Evolutionary conservation across 2,797 vertebrate species (phyloP).

Genomic region (Heliangelus exortis): DNA sequence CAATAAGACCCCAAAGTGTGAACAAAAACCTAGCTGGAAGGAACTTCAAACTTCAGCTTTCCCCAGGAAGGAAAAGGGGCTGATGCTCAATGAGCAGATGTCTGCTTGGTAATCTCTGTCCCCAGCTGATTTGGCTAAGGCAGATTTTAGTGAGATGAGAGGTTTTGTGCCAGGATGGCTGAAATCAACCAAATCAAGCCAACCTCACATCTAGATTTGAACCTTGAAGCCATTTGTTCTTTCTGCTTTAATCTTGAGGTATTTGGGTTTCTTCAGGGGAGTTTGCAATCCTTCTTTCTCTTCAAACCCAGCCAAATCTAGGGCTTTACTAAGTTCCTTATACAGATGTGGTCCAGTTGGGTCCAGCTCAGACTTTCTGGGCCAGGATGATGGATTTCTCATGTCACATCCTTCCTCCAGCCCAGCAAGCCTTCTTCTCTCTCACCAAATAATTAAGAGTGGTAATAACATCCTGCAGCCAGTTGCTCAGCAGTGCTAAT

Average conservation of each 20-base stretch:
- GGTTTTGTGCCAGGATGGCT: not conserved
- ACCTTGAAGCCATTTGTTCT: not conserved
- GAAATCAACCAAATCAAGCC: not conserved
- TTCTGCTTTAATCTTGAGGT: not conserved
- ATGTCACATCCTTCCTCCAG: accelerated
- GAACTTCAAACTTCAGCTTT: not conserved
- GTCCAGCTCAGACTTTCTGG: not conserved
- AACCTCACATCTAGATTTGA: not conserved
- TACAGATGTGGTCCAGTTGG: not conserved
- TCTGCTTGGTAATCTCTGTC: not conserved
- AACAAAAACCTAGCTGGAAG: not conserved
- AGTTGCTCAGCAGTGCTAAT: not conserved
- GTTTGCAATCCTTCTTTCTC: not conserved
- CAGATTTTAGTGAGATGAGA: not conserved
- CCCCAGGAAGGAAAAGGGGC: not conserved
- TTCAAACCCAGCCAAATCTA: not conserved
- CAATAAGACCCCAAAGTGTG: not conserved
- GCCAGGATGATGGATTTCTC: not conserved
- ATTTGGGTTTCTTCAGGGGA: not conserved
- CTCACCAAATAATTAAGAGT: not conserved
- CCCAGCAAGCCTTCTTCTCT: not conserved
- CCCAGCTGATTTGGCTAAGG: not conserved
- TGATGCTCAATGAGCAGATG: not conserved
- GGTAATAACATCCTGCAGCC: not conserved
- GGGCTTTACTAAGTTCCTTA: not conserved